Evolutionary conservation across 2,888 invertebrate species (phyloP).

Genomic region (Acanthococcus lagerstroemiae): DNA sequence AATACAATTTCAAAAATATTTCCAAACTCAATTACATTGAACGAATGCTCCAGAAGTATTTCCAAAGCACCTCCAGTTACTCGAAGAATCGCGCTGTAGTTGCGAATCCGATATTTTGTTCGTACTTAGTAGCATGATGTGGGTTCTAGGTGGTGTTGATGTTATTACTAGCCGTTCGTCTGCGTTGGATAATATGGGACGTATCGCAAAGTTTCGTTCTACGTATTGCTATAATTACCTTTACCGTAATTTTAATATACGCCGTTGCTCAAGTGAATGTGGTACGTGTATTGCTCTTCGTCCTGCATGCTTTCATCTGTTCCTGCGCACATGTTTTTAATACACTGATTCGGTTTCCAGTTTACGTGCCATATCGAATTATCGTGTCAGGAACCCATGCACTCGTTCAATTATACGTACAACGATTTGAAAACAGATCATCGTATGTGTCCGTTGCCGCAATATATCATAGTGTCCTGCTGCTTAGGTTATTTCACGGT

Average conservation of each 20-base stretch:
- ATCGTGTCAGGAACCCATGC: slow-evolving; percentile 41
- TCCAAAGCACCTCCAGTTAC: not conserved
- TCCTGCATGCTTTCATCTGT: not conserved
- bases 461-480: slow-evolving; percentile 77
- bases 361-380: slow-evolving; percentile 54
- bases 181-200: slow-evolving; percentile 77
- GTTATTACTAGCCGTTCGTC: slow-evolving; percentile 67
- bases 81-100: not conserved
- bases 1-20: too few relatives aligned
- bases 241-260: slow-evolving; percentile 75
- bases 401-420: slow-evolving; percentile 13
- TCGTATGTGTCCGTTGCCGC: slow-evolving; percentile 70
- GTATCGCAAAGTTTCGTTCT: slow-evolving; percentile 72
- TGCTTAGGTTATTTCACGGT: slow-evolving; percentile 74
- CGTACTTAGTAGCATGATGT: not conserved
- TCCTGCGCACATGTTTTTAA: not conserved
- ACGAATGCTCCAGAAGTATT: not conserved
- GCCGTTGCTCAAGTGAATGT: slow-evolving; percentile 87
- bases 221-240: slow-evolving; percentile 73
- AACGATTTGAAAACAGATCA: slow-evolving; percentile 2
- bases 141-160: slow-evolving; percentile 55
- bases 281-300: slow-evolving; percentile 50
- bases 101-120: not conserved
- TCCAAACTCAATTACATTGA: too few relatives aligned
- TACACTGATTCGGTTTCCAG: slow-evolving; percentile 41